Base-by-base conservation (phyloP, 1,140 invertebrate genomes). In the Drosophila saltans region DNA sequence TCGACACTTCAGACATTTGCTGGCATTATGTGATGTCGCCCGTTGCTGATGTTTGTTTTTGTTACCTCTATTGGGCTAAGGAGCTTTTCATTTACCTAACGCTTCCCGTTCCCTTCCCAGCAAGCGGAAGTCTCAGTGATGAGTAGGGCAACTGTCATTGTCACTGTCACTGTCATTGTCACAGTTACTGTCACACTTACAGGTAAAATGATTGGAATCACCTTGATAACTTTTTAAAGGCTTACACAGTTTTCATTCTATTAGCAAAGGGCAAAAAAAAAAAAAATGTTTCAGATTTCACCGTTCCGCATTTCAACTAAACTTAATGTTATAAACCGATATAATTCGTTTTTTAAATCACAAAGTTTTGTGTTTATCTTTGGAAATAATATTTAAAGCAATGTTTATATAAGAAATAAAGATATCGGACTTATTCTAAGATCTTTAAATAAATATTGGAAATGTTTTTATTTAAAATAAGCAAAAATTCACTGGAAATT, bases 1-100 rank as follows among this genome's bases (percentile, higher is more conserved):
- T 78, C 81, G 75, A 86, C 81, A 85, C 81, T 83, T 75, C 75
- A 78, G 75, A 77, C 74, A 77, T 70, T 77, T 77, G 67, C 73
- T 76, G 73, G 74, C 73, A 65, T 76, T 65, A 64, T 76, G 74
- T 76, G 74, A 65, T 77, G 76, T 60, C 39, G 24, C 57, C 63
- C 24, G 72, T 52, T 52, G 45, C 21, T 52, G 8, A 52, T 52
- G 72, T 76, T 79, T 74, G 66, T 64, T 76, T 56, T 64, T 55
- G 33, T 60, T 81, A 69, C 40, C 33, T 16, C 21, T 63, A 16
- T 59, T 60, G 40, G 41, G 66, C 64, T 56, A 43, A 66, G 55
- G 60, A 60, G 71, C 10, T 61, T 55, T 58, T 21, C 10, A 45
- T 10, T 7, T 68, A 26, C 48, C 39, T 57, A 48, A 39, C 24